phyloP scores from a whole-genome alignment of 1,140 invertebrate genomes.

The Penaeus chinensis region DNA sequence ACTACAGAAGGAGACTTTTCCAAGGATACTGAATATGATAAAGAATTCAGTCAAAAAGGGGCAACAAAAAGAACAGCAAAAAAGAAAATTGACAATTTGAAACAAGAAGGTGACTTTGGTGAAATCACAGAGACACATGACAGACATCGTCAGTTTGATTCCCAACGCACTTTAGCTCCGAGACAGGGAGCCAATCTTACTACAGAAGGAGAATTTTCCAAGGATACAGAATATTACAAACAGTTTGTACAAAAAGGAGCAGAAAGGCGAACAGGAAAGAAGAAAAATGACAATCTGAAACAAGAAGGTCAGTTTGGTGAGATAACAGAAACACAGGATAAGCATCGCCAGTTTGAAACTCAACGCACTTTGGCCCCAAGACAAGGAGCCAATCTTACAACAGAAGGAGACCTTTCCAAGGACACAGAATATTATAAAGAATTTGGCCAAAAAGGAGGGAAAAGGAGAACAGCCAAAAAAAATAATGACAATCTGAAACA shows the following conservation, averaged over 20 bases:
- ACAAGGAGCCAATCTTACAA: neutral
- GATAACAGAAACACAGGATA: slow-evolving; percentile 8
- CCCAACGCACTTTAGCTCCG: neutral
- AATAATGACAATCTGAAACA: neutral
- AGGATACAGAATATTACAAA: slow-evolving; percentile 21
- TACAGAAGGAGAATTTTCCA: slow-evolving; percentile 1
- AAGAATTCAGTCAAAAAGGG: neutral
- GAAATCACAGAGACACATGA: slow-evolving; percentile 36
- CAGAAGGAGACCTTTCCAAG: neutral
- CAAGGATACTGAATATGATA: slow-evolving; percentile 6
- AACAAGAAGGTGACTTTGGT: slow-evolving; percentile 32
- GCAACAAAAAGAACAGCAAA: neutral
- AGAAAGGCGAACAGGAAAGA: neutral
- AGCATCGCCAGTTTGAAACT: neutral
- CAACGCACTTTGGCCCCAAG: neutral
- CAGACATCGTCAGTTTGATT: slow-evolving; percentile 20
- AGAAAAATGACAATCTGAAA: slow-evolving; percentile 32
- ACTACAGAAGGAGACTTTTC: slow-evolving; percentile 8
- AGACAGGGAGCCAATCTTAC: slow-evolving; percentile 8
- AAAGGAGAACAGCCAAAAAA: neutral
- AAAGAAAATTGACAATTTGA: slow-evolving; percentile 15
- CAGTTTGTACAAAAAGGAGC: slow-evolving; percentile 28
- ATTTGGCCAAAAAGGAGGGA: neutral
- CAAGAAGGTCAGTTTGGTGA: slow-evolving; percentile 40
- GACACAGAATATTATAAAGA: neutral